Evolutionary conservation across 2,888 invertebrate genomes (phyloP).

Genomic region (Leucoma salicis): DNA sequence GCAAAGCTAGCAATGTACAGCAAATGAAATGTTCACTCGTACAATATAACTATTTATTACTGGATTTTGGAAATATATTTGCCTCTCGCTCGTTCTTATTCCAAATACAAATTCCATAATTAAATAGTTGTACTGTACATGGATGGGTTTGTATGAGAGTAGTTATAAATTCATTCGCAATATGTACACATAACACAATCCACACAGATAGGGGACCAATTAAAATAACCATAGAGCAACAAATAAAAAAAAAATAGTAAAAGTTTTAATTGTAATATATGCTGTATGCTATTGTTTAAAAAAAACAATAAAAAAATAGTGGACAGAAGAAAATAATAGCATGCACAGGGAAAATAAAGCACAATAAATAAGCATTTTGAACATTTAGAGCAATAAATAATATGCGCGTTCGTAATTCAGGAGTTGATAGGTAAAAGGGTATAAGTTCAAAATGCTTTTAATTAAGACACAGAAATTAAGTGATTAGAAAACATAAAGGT

Average conservation of each 20-base stretch:
- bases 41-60: not conserved
- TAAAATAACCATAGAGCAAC: constrained; percentile 18
- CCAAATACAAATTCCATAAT: not conserved
- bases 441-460: constrained; percentile 17
- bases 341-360: constrained; percentile 21
- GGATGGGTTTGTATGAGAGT: constrained; percentile 26
- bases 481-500: constrained; percentile 12
- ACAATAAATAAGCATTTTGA: constrained; percentile 30
- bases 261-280: constrained; percentile 12
- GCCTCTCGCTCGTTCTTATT: not conserved
- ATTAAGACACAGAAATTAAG: constrained; percentile 26
- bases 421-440: not conserved
- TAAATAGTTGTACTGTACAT: constrained; percentile 12
- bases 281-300: constrained; percentile 11
- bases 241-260: constrained; percentile 10
- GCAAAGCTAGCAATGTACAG: constrained; percentile 60
- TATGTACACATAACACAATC: constrained; percentile 71
- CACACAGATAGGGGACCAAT: constrained; percentile 42
- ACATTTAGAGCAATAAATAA: not conserved
- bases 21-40: constrained; percentile 50
- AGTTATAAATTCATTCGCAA: constrained; percentile 27
- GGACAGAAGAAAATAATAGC: not conserved
- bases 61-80: not conserved
- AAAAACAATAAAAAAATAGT: too few relatives aligned
- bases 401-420: not conserved